Conservation (phyloP, 2,797 vertebrate genomes). For the Leucoraja ocellata region DNA sequence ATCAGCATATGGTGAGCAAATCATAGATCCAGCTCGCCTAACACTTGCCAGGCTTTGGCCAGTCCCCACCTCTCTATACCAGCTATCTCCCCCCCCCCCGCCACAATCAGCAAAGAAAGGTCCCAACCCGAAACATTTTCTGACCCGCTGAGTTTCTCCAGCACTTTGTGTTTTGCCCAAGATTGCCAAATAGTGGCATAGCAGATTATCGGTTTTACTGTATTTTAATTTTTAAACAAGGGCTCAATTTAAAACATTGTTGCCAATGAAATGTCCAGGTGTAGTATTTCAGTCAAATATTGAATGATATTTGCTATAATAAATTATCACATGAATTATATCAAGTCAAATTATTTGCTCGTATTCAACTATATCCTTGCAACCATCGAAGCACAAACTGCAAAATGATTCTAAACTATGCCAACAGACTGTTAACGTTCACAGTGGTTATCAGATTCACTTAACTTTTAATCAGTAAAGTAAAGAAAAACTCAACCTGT, state of each 20-base stretch:
- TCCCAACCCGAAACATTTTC: too few species aligned
- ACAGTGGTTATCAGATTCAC: background rate
- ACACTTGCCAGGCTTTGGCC: too few species aligned
- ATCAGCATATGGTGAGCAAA: too few species aligned
- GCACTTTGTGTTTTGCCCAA: too few species aligned
- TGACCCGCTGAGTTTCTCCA: too few species aligned
- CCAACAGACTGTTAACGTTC: background rate
- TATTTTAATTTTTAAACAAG: background rate
- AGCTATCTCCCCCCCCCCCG: too few species aligned
- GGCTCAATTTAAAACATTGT: background rate
- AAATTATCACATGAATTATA: background rate
- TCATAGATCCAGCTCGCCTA: too few species aligned
- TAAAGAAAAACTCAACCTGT: background rate
- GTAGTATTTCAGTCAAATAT: background rate
- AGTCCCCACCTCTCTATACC: too few species aligned
- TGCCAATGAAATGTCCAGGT: background rate
- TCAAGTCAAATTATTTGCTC: background rate
- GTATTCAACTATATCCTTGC: background rate
- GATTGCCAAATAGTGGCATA: too few species aligned
- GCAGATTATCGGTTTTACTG: too few species aligned
- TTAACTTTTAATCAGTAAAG: background rate
- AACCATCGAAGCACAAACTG: background rate
- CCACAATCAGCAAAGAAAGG: too few species aligned
- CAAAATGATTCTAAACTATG: background rate
- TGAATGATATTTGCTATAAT: background rate